Conservation (phyloP, 2,113 vertebrate species). For the Pristiophorus japonicus region DNA sequence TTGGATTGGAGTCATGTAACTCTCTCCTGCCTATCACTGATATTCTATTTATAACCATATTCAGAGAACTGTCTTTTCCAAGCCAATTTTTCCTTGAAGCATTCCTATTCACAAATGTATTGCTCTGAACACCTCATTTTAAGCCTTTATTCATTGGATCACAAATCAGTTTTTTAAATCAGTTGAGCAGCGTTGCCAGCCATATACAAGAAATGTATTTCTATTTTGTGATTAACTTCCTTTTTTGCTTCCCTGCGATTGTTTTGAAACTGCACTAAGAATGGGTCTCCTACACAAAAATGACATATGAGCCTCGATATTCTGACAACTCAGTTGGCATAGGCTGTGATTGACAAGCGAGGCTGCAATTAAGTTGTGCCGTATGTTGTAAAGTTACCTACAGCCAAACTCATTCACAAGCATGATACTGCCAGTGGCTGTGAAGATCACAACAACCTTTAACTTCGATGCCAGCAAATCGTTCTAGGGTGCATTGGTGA, state of each 20-base stretch:
- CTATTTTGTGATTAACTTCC: background rate
- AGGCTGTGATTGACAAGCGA: background rate
- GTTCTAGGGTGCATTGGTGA: background rate
- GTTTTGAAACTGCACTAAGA: background rate
- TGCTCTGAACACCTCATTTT: background rate
- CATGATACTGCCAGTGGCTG: background rate
- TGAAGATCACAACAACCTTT: conserved; percentile 7
- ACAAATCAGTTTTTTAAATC: background rate
- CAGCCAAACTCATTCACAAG: conserved; percentile 5
- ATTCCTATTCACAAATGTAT: no score
- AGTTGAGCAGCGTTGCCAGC: background rate
- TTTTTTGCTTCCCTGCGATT: background rate
- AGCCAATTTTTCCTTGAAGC: background rate
- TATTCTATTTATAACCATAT: background rate
- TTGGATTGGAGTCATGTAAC: background rate
- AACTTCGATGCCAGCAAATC: background rate
- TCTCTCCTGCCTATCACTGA: background rate
- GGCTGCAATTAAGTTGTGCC: background rate
- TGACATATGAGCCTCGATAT: background rate
- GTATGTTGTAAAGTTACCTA: background rate
- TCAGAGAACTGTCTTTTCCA: background rate
- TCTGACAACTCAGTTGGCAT: background rate
- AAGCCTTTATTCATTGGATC: background rate
- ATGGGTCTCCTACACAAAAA: background rate
- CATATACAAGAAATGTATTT: background rate